Percentiles rank a stretch among this genome's conserved stretches.
Conservation (phyloP, 2,797 vertebrate genomes). For the Lophius americanus region DNA sequence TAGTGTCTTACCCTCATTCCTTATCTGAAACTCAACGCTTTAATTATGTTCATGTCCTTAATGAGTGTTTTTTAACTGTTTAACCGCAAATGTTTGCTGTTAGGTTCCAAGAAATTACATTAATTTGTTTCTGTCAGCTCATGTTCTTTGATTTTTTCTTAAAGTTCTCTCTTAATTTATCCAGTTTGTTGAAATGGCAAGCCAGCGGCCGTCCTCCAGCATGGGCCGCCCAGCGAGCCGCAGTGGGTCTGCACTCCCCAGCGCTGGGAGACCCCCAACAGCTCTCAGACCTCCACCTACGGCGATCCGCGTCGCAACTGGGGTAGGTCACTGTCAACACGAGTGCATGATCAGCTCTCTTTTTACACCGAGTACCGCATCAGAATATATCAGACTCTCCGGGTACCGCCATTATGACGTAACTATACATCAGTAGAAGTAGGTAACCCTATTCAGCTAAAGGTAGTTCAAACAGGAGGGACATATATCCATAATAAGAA, state of each 20-base stretch:
- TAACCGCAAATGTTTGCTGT: too few relatives aligned
- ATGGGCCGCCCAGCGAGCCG: constrained; percentile 84
- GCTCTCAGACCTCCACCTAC: constrained; percentile 84
- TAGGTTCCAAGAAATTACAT: not conserved
- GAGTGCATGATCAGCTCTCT: not conserved
- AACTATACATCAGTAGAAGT: too few relatives aligned
- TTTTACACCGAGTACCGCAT: too few relatives aligned
- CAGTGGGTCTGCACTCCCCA: constrained; percentile 74
- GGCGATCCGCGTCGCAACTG: constrained; percentile 83
- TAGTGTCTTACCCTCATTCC: too few relatives aligned
- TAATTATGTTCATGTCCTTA: too few relatives aligned
- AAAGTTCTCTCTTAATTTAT: not conserved
- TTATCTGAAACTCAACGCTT: too few relatives aligned
- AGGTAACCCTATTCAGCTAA: too few relatives aligned
- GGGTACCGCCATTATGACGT: too few relatives aligned
- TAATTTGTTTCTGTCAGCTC: not conserved
- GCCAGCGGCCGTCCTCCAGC: constrained; percentile 77
- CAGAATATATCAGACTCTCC: too few relatives aligned
- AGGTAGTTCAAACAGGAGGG: too few relatives aligned
- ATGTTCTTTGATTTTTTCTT: not conserved
- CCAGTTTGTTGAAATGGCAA: constrained; percentile 60
- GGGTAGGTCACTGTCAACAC: constrained; percentile 56
- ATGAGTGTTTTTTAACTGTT: too few relatives aligned
- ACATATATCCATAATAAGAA: too few relatives aligned
- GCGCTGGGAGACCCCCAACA: constrained; percentile 81